phyloP scores from a whole-genome alignment of 2,113 vertebrate species.

The Onychostruthus taczanowskii region DNA sequence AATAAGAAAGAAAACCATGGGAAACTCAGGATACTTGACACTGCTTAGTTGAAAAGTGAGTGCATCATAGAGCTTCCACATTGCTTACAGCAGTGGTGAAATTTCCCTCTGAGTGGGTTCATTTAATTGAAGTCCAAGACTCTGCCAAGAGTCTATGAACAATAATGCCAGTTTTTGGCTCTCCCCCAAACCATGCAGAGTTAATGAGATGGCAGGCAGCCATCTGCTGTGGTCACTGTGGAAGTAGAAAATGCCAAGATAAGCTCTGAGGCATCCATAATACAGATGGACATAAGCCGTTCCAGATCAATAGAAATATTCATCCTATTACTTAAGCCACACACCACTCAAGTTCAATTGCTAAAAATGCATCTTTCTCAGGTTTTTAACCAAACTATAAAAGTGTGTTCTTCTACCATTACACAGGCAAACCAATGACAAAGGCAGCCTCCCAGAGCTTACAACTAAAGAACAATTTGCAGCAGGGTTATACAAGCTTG shows the following conservation, averaged over 20 bases:
- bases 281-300: neutral
- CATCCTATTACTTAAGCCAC: neutral
- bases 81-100: neutral
- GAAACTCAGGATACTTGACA: neutral
- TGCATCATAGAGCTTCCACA: neutral
- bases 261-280: neutral
- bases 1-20: neutral
- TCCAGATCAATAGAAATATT: neutral
- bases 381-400: neutral
- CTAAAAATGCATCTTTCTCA: neutral
- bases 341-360: neutral
- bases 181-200: neutral
- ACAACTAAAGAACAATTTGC: constrained; percentile 72
- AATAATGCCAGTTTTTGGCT: neutral
- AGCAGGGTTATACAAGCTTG: constrained; percentile 74
- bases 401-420: neutral
- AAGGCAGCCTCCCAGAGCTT: constrained; percentile 71
- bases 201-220: neutral
- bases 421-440: constrained; percentile 65
- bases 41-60: neutral
- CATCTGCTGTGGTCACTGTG: neutral
- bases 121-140: neutral
- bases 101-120: neutral
- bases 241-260: neutral
- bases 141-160: neutral